Base-by-base conservation (phyloP, 2,888 invertebrate species). In the Crocallis elinguaria region DNA sequence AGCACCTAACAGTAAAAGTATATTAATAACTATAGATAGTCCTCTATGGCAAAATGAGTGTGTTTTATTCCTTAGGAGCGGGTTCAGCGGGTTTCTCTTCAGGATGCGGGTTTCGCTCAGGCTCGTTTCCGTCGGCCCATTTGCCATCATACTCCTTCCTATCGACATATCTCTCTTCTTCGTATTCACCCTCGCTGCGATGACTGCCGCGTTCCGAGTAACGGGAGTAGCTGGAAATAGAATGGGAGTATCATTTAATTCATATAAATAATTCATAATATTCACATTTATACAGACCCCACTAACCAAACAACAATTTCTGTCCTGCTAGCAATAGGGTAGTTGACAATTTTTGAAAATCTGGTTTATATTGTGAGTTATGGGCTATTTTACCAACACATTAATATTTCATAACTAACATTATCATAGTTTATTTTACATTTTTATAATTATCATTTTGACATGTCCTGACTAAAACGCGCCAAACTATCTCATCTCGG, bases 71-170 rank as follows among this genome's bases (percentile, higher is more conserved):
- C 76, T 90, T 88, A 62, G 87, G 84, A 5, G 79, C 70, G 38
- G 75, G 82, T 55, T 84, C 85, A n/a, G 80, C 74, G 3, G 86
- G 82, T 56, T 88, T 86, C 19, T 89, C 87, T 38, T 88, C 88
- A 0, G 75, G 49, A 55, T 50, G 77, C 6, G 72, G 55, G 36
- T 71, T 73, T 42, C 84, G 72, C 27, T 88, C 89, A 0, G 89
- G 88, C 49, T 92, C 92, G 51, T 92, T 92, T 23, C 93, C 93
- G 49, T 93, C 94, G 0, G 93, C 93, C 94, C 94, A 94, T 74
- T 94, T 94, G 3, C 94, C 94, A 65, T 93, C 94, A 68, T 93
- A 94, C 62, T 93, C 93, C 76, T 94, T 94, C 43, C 94, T 85
- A 76, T 93, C 93, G 53, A 93, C 93, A 75, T 90, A 93, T 64